These are phyloP conservation scores for Patella caerulea DNA, from an alignment of 2,888 invertebrate genomes.

Conservation along the genomic window DNA sequence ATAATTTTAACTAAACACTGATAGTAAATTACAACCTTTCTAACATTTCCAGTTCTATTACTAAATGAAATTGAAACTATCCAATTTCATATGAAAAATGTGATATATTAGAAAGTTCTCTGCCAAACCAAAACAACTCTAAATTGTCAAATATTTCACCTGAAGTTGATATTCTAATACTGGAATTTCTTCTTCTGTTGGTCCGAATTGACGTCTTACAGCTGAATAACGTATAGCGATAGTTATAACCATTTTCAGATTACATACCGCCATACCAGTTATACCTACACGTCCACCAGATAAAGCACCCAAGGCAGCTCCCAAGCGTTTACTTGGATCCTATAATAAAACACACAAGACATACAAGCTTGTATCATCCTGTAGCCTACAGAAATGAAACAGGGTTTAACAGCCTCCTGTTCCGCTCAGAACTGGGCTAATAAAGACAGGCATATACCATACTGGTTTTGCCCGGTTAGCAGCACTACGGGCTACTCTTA, in stretches of 20 bases:
- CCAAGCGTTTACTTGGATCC: conserved; percentile 88
- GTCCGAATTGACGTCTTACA: conserved; percentile 89
- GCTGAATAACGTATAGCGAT: conserved; percentile 91
- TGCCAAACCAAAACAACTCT: neutral
- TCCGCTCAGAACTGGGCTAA: too few species aligned
- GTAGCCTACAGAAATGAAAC: too few species aligned
- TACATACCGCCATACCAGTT: conserved; percentile 75
- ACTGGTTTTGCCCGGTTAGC: too few species aligned
- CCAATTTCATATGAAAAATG: neutral
- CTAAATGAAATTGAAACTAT: neutral
- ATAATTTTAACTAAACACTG: too few species aligned
- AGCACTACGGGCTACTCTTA: too few species aligned
- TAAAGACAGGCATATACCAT: too few species aligned
- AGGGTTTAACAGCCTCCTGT: too few species aligned
- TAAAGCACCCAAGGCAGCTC: conserved; percentile 85
- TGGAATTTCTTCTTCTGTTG: conserved; percentile 81
- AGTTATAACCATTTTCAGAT: conserved; percentile 82
- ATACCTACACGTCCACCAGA: conserved; percentile 89
- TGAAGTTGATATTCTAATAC: conserved; percentile 94
- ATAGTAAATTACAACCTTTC: too few species aligned
- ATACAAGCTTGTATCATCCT: too few species aligned
- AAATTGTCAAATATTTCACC: conserved; percentile 73
- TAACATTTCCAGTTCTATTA: too few species aligned
- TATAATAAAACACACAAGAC: conserved; percentile 29
- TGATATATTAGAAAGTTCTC: neutral